Evolutionary conservation across 2,113 vertebrate species (phyloP).

Genomic region (Ahaetulla prasina): DNA sequence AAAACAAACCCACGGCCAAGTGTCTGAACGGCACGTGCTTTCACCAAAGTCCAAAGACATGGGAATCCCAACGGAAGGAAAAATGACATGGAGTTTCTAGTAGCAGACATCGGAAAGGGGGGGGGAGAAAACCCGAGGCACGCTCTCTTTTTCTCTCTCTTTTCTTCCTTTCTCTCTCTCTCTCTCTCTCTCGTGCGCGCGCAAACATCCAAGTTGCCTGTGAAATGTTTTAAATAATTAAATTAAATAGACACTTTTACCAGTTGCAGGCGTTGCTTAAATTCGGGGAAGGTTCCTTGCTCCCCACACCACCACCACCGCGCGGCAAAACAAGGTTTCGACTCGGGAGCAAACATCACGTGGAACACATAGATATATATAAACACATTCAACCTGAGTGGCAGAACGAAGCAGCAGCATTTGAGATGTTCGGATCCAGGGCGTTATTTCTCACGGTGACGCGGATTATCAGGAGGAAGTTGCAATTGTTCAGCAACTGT

Average conservation of each 20-base stretch:
- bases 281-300: constrained; percentile 60
- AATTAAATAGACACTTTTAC: constrained; percentile 71
- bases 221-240: constrained; percentile 73
- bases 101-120: constrained; percentile 65
- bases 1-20: constrained; percentile 60
- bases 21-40: constrained; percentile 78
- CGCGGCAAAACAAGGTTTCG: constrained; percentile 53
- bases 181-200: too few relatives aligned
- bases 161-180: background rate
- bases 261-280: constrained; percentile 61
- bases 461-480: constrained; percentile 67
- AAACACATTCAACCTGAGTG: constrained; percentile 91
- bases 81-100: constrained; percentile 69
- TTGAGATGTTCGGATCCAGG: constrained; percentile 91
- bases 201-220: constrained; percentile 47
- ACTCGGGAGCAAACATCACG: constrained; percentile 71
- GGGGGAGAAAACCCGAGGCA: constrained; percentile 47
- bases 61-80: constrained; percentile 62
- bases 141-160: constrained; percentile 12
- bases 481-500: constrained; percentile 78
- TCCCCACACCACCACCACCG: constrained; percentile 50
- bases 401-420: constrained; percentile 89
- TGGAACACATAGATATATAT: constrained; percentile 60
- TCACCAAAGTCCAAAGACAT: constrained; percentile 65
- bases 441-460: constrained; percentile 75